Percentiles rank a stretch among this genome's conserved stretches.
Evolutionary conservation across 2,113 vertebrate genomes (phyloP).

Genomic region (Diadophis punctatus): DNA sequence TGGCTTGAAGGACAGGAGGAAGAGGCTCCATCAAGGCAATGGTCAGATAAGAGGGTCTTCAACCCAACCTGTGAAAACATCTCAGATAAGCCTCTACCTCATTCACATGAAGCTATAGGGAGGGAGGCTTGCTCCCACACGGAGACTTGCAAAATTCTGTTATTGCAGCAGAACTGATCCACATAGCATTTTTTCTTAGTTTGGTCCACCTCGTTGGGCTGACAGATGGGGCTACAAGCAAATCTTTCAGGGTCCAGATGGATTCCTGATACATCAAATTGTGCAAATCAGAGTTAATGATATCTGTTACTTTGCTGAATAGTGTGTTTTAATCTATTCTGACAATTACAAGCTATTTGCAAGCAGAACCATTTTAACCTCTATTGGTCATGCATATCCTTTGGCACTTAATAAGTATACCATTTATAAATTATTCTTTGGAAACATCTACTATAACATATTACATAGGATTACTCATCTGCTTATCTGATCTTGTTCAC

Average conservation of each 20-base stretch:
- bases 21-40: background rate
- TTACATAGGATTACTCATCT: slow-evolving; percentile 27
- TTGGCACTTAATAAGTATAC: slow-evolving; percentile 41
- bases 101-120: background rate
- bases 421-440: slow-evolving; percentile 30
- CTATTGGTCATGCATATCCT: slow-evolving; percentile 10
- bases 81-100: background rate
- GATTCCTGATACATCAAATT: background rate
- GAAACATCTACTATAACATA: slow-evolving; percentile 46
- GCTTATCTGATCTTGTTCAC: slow-evolving; percentile 43
- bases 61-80: background rate
- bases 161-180: background rate
- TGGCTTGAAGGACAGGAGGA: background rate
- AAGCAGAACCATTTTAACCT: slow-evolving; percentile 51
- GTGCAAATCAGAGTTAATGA: background rate
- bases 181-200: background rate
- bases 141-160: background rate
- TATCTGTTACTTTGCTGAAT: background rate
- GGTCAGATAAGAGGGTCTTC: background rate
- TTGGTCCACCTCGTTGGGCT: background rate
- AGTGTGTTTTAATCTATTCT: background rate
- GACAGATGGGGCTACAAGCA: background rate
- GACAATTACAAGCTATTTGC: slow-evolving; percentile 56
- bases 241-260: background rate
- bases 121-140: background rate